Evolutionary conservation across 2,113 vertebrate species (phyloP).

Genomic region (Erythrolamprus reginae): DNA sequence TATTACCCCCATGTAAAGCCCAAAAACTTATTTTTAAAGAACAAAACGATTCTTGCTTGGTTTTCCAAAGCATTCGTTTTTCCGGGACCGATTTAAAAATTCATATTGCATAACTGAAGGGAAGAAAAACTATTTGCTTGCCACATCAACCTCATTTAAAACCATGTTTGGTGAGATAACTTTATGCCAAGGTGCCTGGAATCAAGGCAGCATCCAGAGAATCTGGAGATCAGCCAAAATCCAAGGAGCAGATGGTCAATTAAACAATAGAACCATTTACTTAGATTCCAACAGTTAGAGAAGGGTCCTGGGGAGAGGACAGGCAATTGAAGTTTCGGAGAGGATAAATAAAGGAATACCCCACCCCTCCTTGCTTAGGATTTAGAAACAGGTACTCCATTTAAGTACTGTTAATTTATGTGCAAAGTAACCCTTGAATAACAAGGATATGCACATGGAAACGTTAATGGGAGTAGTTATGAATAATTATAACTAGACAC

Average conservation of each 20-base stretch:
- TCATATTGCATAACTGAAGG: slow-evolving; percentile 40
- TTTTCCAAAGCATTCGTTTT: slow-evolving; percentile 33
- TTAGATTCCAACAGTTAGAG: not conserved
- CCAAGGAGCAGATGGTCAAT: slow-evolving; percentile 5
- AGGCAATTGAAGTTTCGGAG: not conserved
- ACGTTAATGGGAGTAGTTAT: too few relatives aligned
- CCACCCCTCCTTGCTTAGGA: too few relatives aligned
- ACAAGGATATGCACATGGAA: too few relatives aligned
- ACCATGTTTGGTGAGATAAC: slow-evolving; percentile 47
- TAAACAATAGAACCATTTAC: not conserved
- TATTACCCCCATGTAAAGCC: slow-evolving; percentile 41
- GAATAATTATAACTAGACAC: too few relatives aligned
- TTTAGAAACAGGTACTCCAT: not conserved
- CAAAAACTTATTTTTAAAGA: slow-evolving; percentile 50
- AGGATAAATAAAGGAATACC: not conserved
- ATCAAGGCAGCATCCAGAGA: not conserved
- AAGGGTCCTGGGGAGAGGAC: not conserved
- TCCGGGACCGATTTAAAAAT: slow-evolving; percentile 46
- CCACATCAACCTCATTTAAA: slow-evolving; percentile 42
- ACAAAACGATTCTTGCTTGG: slow-evolving; percentile 28
- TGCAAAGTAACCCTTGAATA: too few relatives aligned
- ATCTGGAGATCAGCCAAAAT: not conserved
- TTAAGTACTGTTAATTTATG: too few relatives aligned
- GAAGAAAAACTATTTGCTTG: slow-evolving; percentile 29
- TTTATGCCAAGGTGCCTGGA: slow-evolving; percentile 3